Base-by-base conservation (phyloP, 2,888 invertebrate genomes). In the Phymatocera aterrima region DNA sequence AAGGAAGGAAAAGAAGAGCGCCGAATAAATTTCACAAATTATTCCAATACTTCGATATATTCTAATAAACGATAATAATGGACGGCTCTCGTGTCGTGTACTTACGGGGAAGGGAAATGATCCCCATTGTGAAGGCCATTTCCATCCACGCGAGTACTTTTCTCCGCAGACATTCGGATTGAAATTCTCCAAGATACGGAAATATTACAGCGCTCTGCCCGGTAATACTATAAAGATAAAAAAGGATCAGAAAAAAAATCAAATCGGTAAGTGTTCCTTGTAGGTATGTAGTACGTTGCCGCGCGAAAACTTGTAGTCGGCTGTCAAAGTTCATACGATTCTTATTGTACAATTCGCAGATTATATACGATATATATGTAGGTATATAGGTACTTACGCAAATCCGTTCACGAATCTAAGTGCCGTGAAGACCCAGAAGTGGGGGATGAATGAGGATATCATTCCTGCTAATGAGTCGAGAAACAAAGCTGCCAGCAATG, bases 111-210 rank as follows among this genome's bases (percentile, higher is more conserved):
- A 95, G 90, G 79, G 94, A 86, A 83, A 95, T 95, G 79, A 96
- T 94, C 79, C 96, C 96, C 51, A 94, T 88, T 34, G 95, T 95
- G 96, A 96, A 96, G 90, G 95, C 95, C 90, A 95, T 91, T 92
- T 96, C 96, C 94, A 96, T 94, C 95, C 95, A 95, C 88, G 95
- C 95, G 78, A 96, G 92, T 87, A 96, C 95, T 84, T 94, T 94
- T 88, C 96, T 95, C 87, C 96, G 92, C 90, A 95, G 94, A 89
- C 94, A 94, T 65, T 94, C 94, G 24, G 94, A 94, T 87, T 96
- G 96, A 91, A 96, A 96, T 91, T 96, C 96, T 78, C 95, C 95
- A 83, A 96, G 91, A 90, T 96, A 96, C 0, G 96, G 94, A 90
- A 96, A 96, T 83, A 95, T 94, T 83, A 96, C 94, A 81, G 95